These are phyloP conservation scores for Nibea coibor DNA, from an alignment of 2,113 vertebrate genomes.

Conservation along the genomic window DNA sequence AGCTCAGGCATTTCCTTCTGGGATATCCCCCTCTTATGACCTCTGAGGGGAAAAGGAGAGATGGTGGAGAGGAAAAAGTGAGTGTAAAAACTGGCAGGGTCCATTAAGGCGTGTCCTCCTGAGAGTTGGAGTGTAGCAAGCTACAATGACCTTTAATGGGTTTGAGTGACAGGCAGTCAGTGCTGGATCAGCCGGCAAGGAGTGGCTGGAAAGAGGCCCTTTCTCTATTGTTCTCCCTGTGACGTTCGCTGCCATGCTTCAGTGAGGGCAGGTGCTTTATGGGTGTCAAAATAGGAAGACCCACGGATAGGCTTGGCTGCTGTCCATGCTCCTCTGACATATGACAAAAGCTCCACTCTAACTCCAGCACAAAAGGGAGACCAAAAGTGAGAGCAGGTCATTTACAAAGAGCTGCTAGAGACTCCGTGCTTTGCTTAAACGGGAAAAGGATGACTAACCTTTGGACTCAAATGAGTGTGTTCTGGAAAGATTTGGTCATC, in stretches of 20 bases:
- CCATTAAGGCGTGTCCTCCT: conserved; percentile 68
- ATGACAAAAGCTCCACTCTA: conserved; percentile 81
- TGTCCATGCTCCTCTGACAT: conserved; percentile 81
- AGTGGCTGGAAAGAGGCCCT: conserved; percentile 75
- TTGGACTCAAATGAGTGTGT: conserved; percentile 63
- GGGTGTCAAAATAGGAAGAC: conserved; percentile 86
- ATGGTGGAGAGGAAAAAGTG: conserved; percentile 76
- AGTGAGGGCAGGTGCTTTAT: conserved; percentile 80
- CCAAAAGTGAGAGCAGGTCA: conserved; percentile 69
- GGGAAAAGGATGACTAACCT: conserved; percentile 76
- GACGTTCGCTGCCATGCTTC: conserved; percentile 76
- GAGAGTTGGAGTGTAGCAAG: conserved; percentile 53
- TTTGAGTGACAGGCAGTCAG: conserved; percentile 76
- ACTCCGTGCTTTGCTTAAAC: conserved; percentile 49
- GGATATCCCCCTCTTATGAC: conserved; percentile 75
- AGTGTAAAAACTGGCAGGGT: conserved; percentile 65
- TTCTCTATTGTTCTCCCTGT: conserved; percentile 77
- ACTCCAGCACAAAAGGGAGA: conserved; percentile 62
- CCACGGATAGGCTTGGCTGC: conserved; percentile 79
- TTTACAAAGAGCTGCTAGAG: conserved; percentile 59
- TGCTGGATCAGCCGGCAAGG: conserved; percentile 56
- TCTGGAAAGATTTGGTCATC: conserved; percentile 79
- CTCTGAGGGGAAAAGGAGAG: conserved; percentile 70
- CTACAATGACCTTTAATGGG: conserved; percentile 71
- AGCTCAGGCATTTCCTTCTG: conserved; percentile 81